A percentile compares a stretch with the other conserved stretches of the same genome.
Conservation (phyloP, 2,113 vertebrate genomes). For the Dromas ardeola region DNA sequence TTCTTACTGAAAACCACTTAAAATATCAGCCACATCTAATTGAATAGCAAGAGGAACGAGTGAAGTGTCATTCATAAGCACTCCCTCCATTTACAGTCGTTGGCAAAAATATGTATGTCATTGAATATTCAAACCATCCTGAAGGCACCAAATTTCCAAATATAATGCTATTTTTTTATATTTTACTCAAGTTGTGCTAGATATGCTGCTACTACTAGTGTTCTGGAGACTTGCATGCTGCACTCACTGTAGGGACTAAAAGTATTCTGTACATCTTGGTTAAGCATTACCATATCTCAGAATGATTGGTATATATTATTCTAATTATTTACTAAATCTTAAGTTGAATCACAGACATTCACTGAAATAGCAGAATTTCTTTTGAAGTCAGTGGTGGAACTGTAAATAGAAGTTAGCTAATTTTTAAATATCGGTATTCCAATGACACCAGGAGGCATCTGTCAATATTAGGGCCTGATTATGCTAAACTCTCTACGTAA, state of each 20-base stretch:
- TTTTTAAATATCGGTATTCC: not conserved
- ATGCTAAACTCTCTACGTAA: not conserved
- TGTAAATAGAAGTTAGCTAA: not conserved
- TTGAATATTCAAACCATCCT: not conserved
- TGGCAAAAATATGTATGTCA: not conserved
- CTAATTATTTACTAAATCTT: not conserved
- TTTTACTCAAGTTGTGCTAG: not conserved
- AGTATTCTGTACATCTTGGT: not conserved
- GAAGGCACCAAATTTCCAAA: not conserved
- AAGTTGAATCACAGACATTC: not conserved
- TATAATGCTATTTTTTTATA: not conserved
- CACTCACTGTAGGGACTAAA: not conserved
- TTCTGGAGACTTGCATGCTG: not conserved
- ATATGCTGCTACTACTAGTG: not conserved
- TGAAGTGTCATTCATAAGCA: not conserved
- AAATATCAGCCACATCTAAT: not conserved
- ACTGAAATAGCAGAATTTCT: not conserved
- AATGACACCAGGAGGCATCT: not conserved
- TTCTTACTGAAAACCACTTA: slow-evolving; percentile 1
- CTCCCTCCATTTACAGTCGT: not conserved
- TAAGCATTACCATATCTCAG: not conserved
- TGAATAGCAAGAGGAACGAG: not conserved
- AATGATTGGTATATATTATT: not conserved
- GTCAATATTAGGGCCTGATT: not conserved
- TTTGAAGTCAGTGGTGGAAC: not conserved